Evolutionary conservation across 2,113 vertebrate species (phyloP).

Genomic region (Aptenodytes forsteri): DNA sequence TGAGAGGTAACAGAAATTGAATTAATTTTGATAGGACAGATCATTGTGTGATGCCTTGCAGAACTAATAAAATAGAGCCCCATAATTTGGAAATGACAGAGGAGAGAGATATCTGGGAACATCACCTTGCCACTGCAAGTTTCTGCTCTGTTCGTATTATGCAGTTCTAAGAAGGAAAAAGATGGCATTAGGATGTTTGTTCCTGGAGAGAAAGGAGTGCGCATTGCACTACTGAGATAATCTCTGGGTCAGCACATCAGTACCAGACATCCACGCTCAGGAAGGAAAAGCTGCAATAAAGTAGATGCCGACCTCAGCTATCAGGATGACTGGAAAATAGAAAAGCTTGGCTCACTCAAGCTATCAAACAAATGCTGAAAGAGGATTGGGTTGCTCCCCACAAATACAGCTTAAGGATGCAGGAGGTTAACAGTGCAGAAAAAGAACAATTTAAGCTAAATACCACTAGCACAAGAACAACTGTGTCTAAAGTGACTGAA

Average conservation of each 20-base stretch:
- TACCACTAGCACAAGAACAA: neutral
- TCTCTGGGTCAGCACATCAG: neutral
- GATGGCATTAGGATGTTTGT: neutral
- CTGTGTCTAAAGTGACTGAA: neutral
- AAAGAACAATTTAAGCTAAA: neutral
- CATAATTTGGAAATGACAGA: neutral
- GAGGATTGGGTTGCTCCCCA: neutral
- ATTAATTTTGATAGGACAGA: neutral
- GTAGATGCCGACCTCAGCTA: neutral
- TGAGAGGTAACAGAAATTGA: neutral
- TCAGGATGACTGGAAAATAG: accelerated
- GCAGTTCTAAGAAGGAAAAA: neutral
- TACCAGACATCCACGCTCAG: neutral
- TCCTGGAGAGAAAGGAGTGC: neutral
- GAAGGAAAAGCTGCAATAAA: neutral
- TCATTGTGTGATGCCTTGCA: neutral
- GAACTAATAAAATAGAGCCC: neutral
- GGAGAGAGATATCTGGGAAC: neutral
- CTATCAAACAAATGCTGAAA: neutral
- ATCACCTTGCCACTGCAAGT: neutral
- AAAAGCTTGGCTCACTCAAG: neutral
- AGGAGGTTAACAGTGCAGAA: neutral
- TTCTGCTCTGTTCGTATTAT: neutral
- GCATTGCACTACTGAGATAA: neutral
- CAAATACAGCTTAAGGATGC: accelerated